These are phyloP conservation scores for Dreissena polymorpha DNA, from an alignment of 1,140 invertebrate genomes.

Conservation along the genomic window DNA sequence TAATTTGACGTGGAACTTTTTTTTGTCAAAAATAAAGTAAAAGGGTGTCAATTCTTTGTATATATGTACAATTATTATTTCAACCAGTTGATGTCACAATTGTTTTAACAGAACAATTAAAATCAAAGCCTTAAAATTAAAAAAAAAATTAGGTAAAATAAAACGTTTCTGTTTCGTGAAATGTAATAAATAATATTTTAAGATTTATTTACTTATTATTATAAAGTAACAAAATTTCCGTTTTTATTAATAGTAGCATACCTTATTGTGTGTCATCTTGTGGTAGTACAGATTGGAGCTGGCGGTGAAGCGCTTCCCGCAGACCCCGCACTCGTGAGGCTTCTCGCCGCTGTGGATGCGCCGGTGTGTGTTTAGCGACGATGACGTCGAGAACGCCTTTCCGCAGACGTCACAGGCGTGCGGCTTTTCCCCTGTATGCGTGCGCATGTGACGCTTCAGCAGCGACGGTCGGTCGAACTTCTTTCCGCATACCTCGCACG, in stretches of 20 bases:
- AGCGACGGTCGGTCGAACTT: constrained; percentile 91
- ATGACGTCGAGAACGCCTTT: constrained; percentile 95
- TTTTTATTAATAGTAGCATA: constrained; percentile 78
- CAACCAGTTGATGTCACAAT: no score
- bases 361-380: constrained; percentile 96
- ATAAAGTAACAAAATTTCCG: no score
- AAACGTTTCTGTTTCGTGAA: no score
- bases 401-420: constrained; percentile 98
- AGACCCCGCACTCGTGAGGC: constrained; percentile 96
- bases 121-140: no score
- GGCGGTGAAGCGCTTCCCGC: constrained; percentile 97
- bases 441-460: constrained; percentile 76
- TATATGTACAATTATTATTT: no score
- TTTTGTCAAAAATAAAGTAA: no score
- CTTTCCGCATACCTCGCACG: constrained; percentile 92
- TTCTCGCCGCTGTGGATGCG: constrained; percentile 96
- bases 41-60: no score
- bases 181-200: no score
- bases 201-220: no score
- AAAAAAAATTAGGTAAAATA: no score
- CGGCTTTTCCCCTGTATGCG: constrained; percentile 91
- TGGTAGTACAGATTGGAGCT: constrained; percentile 98
- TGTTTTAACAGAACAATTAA: no score
- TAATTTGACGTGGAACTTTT: no score
- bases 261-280: constrained; percentile 99